These are phyloP conservation scores for Tenualosa thibaudeaui DNA, from an alignment of 2,797 vertebrate genomes.

Conservation along the genomic window DNA sequence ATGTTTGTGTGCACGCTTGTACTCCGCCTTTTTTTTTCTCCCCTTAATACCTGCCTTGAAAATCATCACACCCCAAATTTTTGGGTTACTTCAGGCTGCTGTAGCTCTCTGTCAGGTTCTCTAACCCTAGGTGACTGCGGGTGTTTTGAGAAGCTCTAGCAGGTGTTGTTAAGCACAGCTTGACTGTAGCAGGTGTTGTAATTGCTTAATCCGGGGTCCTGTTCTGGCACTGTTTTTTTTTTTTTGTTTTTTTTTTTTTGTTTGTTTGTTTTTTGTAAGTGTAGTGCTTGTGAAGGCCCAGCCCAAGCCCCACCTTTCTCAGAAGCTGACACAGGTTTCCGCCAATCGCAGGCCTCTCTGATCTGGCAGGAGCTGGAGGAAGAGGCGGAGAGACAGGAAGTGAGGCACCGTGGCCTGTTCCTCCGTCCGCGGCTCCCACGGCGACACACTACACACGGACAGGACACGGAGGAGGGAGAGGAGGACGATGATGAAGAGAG, in stretches of 20 bases:
- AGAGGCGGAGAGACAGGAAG: constrained; percentile 81
- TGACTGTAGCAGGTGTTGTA: not conserved
- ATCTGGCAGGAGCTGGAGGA: constrained; percentile 99
- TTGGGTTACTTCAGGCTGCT: not conserved
- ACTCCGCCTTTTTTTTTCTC: too few relatives aligned
- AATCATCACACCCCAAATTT: not conserved
- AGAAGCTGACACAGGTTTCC: constrained; percentile 96
- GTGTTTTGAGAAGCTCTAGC: not conserved
- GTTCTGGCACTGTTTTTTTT: constrained; percentile 34
- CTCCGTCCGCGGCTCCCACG: constrained; percentile 59
- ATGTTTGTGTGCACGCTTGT: not conserved
- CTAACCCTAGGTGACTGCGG: not conserved
- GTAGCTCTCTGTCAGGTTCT: not conserved
- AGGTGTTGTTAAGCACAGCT: not conserved
- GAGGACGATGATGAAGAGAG: constrained; percentile 79
- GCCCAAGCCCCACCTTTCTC: constrained; percentile 58
- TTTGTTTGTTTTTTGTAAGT: constrained; percentile 5
- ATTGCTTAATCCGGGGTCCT: constrained; percentile 10
- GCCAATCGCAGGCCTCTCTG: constrained; percentile 98
- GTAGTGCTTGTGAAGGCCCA: constrained; percentile 56
- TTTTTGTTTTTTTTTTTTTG: not conserved
- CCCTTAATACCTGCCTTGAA: not conserved
- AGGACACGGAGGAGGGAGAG: constrained; percentile 64
- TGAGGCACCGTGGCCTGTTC: constrained; percentile 61
- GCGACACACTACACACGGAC: constrained; percentile 49